phyloP scores from a whole-genome alignment of 2,888 invertebrate genomes.

The Agrochola lychnidis region DNA sequence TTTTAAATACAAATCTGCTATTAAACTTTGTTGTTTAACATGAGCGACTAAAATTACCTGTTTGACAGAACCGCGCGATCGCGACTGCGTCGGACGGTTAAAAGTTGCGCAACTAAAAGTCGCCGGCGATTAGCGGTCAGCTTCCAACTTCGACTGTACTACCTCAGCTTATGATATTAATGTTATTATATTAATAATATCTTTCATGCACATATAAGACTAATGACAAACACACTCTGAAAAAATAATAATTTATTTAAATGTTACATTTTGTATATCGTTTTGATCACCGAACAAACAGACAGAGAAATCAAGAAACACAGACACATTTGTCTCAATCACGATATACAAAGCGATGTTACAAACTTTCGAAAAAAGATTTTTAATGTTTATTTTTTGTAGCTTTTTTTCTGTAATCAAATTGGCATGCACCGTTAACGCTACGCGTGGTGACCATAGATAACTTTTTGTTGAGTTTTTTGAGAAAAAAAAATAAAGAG shows the following conservation, averaged over 20 bases:
- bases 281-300: conserved; percentile 71
- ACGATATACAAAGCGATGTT: conserved; percentile 66
- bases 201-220: conserved; percentile 90
- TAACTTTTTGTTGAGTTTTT: conserved; percentile 65
- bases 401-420: conserved; percentile 83
- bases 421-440: conserved; percentile 89
- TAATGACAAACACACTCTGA: conserved; percentile 90
- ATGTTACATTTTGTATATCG: conserved; percentile 72
- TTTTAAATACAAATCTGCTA: conserved; percentile 57
- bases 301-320: conserved; percentile 70
- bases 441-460: conserved; percentile 77
- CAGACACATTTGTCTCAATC: conserved; percentile 70
- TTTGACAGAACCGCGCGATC: conserved; percentile 56
- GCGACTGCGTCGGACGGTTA: conserved; percentile 47
- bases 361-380: conserved; percentile 64
- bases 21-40: conserved; percentile 56
- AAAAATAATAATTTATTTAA: conserved; percentile 72
- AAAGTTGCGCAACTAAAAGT: conserved; percentile 50
- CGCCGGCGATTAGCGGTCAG: conserved; percentile 63
- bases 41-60: conserved; percentile 50
- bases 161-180: conserved; percentile 74
- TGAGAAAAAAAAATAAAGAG: conserved; percentile 82
- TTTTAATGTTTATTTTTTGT: conserved; percentile 82
- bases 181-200: conserved; percentile 78
- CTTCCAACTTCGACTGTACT: conserved; percentile 76